Evolutionary conservation across 2,113 vertebrate species (phyloP).

Genomic region (Aptenodytes patagonicus): DNA sequence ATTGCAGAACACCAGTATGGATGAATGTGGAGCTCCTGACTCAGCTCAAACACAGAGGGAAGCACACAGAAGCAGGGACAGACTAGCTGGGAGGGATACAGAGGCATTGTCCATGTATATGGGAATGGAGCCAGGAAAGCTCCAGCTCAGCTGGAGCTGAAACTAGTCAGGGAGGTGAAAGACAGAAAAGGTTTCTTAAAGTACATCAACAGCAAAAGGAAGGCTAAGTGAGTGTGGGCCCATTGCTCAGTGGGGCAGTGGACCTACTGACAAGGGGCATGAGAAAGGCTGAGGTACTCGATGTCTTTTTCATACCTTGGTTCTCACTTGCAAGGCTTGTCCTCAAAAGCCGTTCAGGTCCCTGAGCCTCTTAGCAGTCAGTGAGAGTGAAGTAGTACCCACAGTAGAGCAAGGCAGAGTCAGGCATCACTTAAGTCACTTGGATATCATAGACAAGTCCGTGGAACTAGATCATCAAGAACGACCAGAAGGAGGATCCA

Average conservation of each 20-base stretch:
- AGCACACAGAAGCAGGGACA: not conserved
- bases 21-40: not conserved
- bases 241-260: not conserved
- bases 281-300: not conserved
- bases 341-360: not conserved
- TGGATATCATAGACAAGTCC: not conserved
- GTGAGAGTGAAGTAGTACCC: not conserved
- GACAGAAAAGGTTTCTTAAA: not conserved
- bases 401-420: not conserved
- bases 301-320: not conserved
- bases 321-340: not conserved
- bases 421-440: not conserved
- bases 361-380: not conserved
- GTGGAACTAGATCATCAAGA: not conserved
- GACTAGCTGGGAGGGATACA: not conserved
- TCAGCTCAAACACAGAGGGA: not conserved
- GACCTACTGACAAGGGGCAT: accelerated
- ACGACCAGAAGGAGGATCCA: not conserved
- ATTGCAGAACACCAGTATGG: not conserved
- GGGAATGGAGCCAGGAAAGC: not conserved
- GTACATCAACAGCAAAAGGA: not conserved
- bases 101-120: not conserved
- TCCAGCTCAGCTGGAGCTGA: not conserved
- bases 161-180: not conserved
- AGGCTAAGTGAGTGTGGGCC: not conserved